Conservation (phyloP, 2,797 vertebrate genomes). For the Xenentodon cancila region DNA sequence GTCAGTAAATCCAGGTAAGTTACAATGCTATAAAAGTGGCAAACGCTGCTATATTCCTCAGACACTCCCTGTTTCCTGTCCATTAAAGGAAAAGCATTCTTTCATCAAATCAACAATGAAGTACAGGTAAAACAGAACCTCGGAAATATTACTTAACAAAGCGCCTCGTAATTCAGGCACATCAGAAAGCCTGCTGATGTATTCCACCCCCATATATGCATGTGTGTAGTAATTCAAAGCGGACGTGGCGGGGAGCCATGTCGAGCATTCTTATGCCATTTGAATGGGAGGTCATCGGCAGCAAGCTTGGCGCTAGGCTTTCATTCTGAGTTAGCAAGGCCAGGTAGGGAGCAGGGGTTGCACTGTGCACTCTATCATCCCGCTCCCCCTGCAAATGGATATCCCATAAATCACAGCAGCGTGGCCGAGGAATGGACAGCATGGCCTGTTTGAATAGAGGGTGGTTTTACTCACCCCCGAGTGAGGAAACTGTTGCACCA, state of each 20-base stretch:
- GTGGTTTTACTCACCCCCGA: conserved; percentile 3
- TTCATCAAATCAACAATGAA: conserved; percentile 75
- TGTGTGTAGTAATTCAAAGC: conserved; percentile 77
- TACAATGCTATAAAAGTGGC: conserved; percentile 74
- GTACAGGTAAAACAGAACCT: conserved; percentile 71
- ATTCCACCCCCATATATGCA: conserved; percentile 67
- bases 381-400: conserved; percentile 64
- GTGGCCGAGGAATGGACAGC: conserved; percentile 29
- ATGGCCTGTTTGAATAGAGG: conserved; percentile 39
- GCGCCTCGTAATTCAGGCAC: conserved; percentile 72
- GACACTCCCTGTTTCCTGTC: conserved; percentile 69
- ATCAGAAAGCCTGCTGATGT: conserved; percentile 55
- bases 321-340: conserved; percentile 60
- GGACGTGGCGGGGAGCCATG: conserved; percentile 44
- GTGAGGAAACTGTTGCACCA: conserved; percentile 6
- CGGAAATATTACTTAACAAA: conserved; percentile 57
- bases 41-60: conserved; percentile 73
- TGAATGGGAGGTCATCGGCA: conserved; percentile 61
- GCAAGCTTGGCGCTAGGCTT: conserved; percentile 33
- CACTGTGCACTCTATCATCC: conserved; percentile 63
- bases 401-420: conserved; percentile 70
- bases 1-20: conserved; percentile 51
- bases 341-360: conserved; percentile 65
- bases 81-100: conserved; percentile 73
- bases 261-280: conserved; percentile 68